phyloP scores from a whole-genome alignment of 2,113 vertebrate genomes.

The Ancistrus triradiatus region DNA sequence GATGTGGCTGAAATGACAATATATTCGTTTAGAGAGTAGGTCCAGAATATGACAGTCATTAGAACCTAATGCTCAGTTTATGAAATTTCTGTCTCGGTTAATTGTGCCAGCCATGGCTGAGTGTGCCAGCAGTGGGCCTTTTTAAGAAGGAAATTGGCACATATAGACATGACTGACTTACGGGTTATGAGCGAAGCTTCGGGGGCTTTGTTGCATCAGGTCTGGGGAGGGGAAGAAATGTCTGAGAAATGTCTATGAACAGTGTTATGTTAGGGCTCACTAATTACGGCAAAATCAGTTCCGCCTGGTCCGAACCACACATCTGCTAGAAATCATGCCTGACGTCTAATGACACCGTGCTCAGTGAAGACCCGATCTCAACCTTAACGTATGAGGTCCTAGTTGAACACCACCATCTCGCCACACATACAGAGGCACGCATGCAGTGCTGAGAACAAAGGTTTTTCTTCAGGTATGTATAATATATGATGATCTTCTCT shows the following conservation, averaged over 20 bases:
- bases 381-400: conserved; percentile 10
- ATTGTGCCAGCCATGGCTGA: neutral
- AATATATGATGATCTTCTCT: conserved; percentile 4
- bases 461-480: neutral
- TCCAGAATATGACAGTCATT: too few relatives aligned
- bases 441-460: neutral
- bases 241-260: conserved; percentile 30
- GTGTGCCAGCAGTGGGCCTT: conserved; percentile 16
- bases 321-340: conserved; percentile 42
- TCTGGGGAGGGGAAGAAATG: conserved; percentile 31
- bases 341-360: conserved; percentile 42
- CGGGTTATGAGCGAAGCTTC: conserved; percentile 4
- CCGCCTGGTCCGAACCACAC: conserved; percentile 43
- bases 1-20: too few relatives aligned
- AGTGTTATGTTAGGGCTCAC: conserved; percentile 43
- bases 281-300: conserved; percentile 47
- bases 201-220: conserved; percentile 25
- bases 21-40: too few relatives aligned
- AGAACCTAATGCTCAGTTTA: too few relatives aligned
- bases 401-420: too few relatives aligned
- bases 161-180: conserved; percentile 16
- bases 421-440: neutral
- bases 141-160: conserved; percentile 23
- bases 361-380: conserved; percentile 25
- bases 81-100: too few relatives aligned